phyloP scores from a whole-genome alignment of 2,113 vertebrate genomes.

The Upupa epops region DNA sequence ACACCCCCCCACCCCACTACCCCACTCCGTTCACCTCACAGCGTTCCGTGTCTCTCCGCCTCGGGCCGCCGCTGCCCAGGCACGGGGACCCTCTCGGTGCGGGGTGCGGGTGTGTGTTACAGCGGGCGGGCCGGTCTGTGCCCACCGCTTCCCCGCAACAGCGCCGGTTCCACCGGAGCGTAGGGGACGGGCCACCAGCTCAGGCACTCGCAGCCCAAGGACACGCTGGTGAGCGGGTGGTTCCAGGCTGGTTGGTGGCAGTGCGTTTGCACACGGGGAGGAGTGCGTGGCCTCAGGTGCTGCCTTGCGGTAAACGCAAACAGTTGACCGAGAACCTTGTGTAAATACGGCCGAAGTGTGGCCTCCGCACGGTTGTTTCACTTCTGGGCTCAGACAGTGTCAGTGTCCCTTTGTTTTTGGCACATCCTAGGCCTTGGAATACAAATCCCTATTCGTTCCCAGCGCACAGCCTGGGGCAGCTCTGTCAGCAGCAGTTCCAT shows the following conservation, averaged over 20 bases:
- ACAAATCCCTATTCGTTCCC: accelerated
- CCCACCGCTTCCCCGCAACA: not conserved
- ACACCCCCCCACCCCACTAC: no score
- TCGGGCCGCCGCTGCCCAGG: not conserved
- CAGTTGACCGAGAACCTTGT: not conserved
- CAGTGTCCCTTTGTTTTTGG: not conserved
- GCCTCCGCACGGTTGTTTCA: accelerated
- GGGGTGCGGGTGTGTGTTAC: no score
- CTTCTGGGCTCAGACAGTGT: accelerated
- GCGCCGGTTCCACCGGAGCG: not conserved
- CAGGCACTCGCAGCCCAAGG: not conserved
- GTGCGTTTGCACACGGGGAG: accelerated
- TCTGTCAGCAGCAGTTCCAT: accelerated
- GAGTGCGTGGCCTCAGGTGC: accelerated
- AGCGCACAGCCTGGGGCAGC: accelerated
- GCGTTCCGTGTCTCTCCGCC: not conserved
- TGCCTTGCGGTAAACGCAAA: accelerated
- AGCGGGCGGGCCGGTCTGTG: no score
- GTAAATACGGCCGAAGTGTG: accelerated
- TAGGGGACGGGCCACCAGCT: not conserved
- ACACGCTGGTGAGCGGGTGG: not conserved
- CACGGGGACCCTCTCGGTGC: no score
- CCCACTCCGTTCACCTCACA: no score
- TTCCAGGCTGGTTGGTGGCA: not conserved
- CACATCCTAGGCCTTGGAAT: accelerated